These are phyloP conservation scores for Tachina lurida DNA, from an alignment of 2,888 invertebrate genomes.

Conservation along the genomic window DNA sequence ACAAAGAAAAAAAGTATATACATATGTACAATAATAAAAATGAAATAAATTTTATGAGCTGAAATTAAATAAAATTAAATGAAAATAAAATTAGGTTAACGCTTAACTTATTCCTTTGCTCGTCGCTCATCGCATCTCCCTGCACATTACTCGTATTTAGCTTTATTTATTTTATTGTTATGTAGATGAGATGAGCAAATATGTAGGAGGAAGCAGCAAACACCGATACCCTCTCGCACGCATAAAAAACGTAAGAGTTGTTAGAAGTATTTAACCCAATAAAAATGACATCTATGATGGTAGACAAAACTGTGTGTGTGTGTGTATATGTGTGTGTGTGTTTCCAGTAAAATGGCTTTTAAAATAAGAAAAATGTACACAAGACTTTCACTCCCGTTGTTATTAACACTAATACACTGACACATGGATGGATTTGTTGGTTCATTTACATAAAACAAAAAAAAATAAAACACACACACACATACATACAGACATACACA, in stretches of 20 bases:
- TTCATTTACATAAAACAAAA: conserved; percentile 57
- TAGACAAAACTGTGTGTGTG: too few species aligned
- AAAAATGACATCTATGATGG: conserved; percentile 26
- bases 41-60: conserved; percentile 72
- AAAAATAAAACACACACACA: too few species aligned
- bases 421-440: conserved; percentile 23
- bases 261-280: conserved; percentile 67
- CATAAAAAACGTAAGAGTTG: conserved; percentile 53
- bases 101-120: conserved; percentile 72
- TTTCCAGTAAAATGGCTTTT: conserved; percentile 6
- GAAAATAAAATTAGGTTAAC: conserved; percentile 76
- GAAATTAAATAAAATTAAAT: conserved; percentile 75
- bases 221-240: not conserved
- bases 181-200: conserved; percentile 69
- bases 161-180: conserved; percentile 74
- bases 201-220: conserved; percentile 4
- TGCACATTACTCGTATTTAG: conserved; percentile 57
- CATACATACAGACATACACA: not conserved
- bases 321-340: not conserved
- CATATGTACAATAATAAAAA: conserved; percentile 10
- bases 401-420: conserved; percentile 53
- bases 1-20: conserved; percentile 24
- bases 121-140: conserved; percentile 9
- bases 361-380: not conserved
- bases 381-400: conserved; percentile 54